These are phyloP conservation scores for Temnothorax longispinosus DNA, from an alignment of 1,140 invertebrate genomes.

Conservation along the genomic window DNA sequence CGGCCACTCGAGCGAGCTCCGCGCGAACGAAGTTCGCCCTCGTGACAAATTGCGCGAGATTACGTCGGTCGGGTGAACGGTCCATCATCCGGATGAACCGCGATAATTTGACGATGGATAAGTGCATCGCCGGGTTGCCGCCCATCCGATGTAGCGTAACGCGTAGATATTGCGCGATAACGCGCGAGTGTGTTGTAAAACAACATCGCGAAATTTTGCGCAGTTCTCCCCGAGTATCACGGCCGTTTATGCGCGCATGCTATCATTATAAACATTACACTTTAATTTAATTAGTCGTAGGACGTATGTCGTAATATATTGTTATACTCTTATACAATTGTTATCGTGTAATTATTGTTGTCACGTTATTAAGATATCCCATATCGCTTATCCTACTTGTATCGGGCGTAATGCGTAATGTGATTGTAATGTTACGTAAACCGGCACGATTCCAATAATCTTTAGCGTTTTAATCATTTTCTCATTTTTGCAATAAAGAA, in stretches of 20 bases:
- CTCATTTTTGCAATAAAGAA: not conserved
- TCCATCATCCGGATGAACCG: slow-evolving; percentile 71
- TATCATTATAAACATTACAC: not conserved
- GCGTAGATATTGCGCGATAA: slow-evolving; percentile 48
- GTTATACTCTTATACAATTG: not conserved
- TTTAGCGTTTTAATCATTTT: not conserved
- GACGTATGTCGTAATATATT: not conserved
- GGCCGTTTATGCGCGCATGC: not conserved
- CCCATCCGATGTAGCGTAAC: slow-evolving; percentile 31
- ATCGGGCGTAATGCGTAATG: not conserved
- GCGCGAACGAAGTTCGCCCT: slow-evolving; percentile 57
- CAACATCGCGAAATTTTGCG: slow-evolving; percentile 25
- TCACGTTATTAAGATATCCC: not conserved
- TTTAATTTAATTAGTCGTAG: not conserved
- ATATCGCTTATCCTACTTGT: not conserved
- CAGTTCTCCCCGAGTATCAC: not conserved
- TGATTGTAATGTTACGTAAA: not conserved
- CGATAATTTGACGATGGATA: slow-evolving; percentile 71
- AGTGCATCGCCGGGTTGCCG: slow-evolving; percentile 55
- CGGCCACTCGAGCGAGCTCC: not conserved
- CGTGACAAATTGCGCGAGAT: slow-evolving; percentile 72
- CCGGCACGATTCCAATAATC: not conserved
- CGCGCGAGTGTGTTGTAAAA: not conserved
- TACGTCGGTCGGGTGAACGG: slow-evolving; percentile 57
- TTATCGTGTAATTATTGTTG: slow-evolving; percentile 18